These are phyloP conservation scores for Platysternon megacephalum DNA, from an alignment of 2,113 vertebrate genomes.

Conservation along the genomic window DNA sequence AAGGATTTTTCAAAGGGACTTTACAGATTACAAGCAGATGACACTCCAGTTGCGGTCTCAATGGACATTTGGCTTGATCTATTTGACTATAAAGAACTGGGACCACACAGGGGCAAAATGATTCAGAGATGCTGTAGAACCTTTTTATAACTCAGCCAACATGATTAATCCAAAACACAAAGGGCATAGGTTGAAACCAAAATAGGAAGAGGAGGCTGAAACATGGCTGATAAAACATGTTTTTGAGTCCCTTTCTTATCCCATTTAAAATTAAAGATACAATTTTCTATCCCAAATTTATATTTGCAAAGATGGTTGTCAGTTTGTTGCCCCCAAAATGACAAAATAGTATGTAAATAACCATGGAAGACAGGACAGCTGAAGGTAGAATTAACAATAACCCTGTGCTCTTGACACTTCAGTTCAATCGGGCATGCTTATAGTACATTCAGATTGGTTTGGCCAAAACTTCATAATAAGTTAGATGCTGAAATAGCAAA, in stretches of 20 bases:
- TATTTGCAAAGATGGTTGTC: background rate
- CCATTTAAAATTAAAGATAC: background rate
- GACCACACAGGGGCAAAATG: background rate
- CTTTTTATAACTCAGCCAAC: background rate
- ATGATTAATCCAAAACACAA: background rate
- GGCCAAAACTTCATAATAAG: background rate
- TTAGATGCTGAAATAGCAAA: background rate
- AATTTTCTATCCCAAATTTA: background rate
- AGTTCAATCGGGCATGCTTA: background rate
- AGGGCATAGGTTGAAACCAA: background rate
- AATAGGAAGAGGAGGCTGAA: background rate
- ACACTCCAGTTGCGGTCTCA: background rate
- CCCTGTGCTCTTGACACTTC: background rate
- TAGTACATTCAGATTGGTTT: background rate
- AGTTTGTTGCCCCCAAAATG: background rate
- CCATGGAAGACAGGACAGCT: background rate
- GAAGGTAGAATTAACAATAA: background rate
- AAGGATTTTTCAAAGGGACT: background rate
- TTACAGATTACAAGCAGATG: background rate
- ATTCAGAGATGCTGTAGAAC: background rate
- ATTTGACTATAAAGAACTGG: background rate
- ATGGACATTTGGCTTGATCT: background rate
- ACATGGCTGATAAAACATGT: background rate
- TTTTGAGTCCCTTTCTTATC: background rate
- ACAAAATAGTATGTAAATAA: background rate